Percentiles rank a stretch among this genome's conserved stretches.
These are phyloP conservation scores for Nemotelus nigrinus DNA, from an alignment of 2,888 invertebrate genomes.

Conservation along the genomic window DNA sequence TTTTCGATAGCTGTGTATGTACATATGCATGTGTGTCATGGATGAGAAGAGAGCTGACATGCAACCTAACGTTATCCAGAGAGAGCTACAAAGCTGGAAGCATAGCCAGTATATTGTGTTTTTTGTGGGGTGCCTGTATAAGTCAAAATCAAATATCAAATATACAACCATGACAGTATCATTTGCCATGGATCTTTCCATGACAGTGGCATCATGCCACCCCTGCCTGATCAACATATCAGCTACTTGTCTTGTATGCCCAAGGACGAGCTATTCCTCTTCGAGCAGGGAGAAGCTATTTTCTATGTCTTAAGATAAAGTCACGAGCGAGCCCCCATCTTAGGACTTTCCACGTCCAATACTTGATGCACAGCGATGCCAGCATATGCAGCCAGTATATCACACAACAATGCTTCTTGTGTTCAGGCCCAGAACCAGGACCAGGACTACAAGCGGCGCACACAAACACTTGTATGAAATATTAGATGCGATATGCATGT, in stretches of 20 bases:
- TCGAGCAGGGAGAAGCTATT: neutral
- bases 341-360: neutral
- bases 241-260: conserved; percentile 41
- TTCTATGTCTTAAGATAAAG: conserved; percentile 44
- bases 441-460: neutral
- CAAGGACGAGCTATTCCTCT: conserved; percentile 22
- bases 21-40: conserved; percentile 5
- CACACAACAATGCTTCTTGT: conserved; percentile 16
- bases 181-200: conserved; percentile 48
- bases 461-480: conserved; percentile 36
- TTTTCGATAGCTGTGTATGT: neutral
- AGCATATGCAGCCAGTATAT: conserved; percentile 1
- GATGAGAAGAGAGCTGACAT: conserved; percentile 46
- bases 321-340: conserved; percentile 32
- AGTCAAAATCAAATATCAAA: conserved; percentile 52
- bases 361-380: conserved; percentile 22
- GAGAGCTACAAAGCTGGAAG: neutral
- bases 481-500: conserved; percentile 49
- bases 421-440: too few relatives aligned
- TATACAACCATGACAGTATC: conserved; percentile 49
- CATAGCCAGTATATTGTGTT: conserved; percentile 33
- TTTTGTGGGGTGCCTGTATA: conserved; percentile 28
- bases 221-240: conserved; percentile 47
- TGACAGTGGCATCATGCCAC: conserved; percentile 21
- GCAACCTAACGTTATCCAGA: conserved; percentile 25